Base-by-base conservation (phyloP, 2,797 vertebrate genomes). In the Carcharodon carcharias region DNA sequence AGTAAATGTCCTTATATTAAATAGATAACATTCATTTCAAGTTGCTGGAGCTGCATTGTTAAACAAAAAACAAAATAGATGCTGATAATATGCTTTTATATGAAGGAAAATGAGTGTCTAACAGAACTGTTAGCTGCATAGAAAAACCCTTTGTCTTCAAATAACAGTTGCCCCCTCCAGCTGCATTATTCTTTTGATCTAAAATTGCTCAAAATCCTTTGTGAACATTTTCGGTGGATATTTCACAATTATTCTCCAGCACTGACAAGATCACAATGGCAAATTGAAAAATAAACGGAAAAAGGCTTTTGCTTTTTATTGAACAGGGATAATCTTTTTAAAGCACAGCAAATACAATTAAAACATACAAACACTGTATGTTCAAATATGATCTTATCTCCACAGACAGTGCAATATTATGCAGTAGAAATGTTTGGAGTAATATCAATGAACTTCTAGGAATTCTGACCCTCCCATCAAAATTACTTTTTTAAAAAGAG, bases 201-300 rank as follows among this genome's bases (percentile, higher is more conserved):
- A 97, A 97, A 97, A 98, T 97, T 97, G 98, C 98, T 98, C 98
- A 98, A 96, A 92, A 67, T 98, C 97, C 97, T 98, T 98, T 98
- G 98, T 98, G 97, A 97, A 97, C 96, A 97, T 97, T 97, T 98
- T 97, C 97, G 97, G 97, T 96, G 97, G 98, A 97, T 97, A 97
- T 97, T 97, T 98, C 97, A 97, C 97, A 97, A 97, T 97, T 97
- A 95, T 97, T 96, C 96, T 97, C 96, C 96, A 97, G 97, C 73
- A 65, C 97, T 97, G 96, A 97, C 97, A 96, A 96, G 96, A 97
- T 61, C 96, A 96, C 95, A 96, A 97, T 96, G 95, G 97, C 97
- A 97, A 97, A 97, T 96, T 96, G 80, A 96, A 96, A 96, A 95
- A 96, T 69, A 97, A 96, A 96, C 82, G 97, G 89, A 88, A 50